These are phyloP conservation scores for Scaptomyza flava DNA, from an alignment of 2,888 invertebrate species.

Conservation along the genomic window DNA sequence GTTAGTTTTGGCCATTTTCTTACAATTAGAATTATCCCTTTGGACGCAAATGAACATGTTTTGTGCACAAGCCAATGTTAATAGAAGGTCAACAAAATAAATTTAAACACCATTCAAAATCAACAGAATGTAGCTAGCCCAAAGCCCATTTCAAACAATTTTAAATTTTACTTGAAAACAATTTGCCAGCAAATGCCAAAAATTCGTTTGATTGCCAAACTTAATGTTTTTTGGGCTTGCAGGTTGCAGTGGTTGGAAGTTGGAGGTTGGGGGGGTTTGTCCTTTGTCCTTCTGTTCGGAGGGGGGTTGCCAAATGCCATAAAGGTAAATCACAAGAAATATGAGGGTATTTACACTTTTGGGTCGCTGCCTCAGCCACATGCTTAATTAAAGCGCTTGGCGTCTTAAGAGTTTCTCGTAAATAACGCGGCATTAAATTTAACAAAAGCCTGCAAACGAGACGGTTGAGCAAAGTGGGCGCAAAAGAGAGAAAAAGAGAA, in stretches of 20 bases:
- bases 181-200: constrained; percentile 63
- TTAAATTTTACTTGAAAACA: constrained; percentile 53
- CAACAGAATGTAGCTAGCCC: constrained; percentile 39
- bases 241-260: too few relatives aligned
- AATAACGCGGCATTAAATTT: constrained; percentile 77
- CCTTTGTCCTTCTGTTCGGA: background rate
- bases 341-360: constrained; percentile 78
- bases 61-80: constrained; percentile 43
- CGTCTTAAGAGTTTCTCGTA: constrained; percentile 77
- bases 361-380: constrained; percentile 78
- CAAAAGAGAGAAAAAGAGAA: background rate
- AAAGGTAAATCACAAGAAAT: constrained; percentile 78
- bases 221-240: constrained; percentile 10
- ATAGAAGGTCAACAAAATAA: constrained; percentile 47
- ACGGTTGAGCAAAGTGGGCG: background rate
- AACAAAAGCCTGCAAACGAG: constrained; percentile 34
- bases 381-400: constrained; percentile 79
- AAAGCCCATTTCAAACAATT: constrained; percentile 27
- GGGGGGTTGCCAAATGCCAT: constrained; percentile 52
- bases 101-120: constrained; percentile 42
- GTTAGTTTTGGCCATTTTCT: constrained; percentile 18
- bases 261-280: background rate
- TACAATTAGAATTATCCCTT: constrained; percentile 55
- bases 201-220: constrained; percentile 66
- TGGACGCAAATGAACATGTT: constrained; percentile 37